Evolutionary conservation across 1,140 invertebrate genomes (phyloP), one percentile per base, ranked within the genome.

Genomic region (Drosophila pruinosa): DNA sequence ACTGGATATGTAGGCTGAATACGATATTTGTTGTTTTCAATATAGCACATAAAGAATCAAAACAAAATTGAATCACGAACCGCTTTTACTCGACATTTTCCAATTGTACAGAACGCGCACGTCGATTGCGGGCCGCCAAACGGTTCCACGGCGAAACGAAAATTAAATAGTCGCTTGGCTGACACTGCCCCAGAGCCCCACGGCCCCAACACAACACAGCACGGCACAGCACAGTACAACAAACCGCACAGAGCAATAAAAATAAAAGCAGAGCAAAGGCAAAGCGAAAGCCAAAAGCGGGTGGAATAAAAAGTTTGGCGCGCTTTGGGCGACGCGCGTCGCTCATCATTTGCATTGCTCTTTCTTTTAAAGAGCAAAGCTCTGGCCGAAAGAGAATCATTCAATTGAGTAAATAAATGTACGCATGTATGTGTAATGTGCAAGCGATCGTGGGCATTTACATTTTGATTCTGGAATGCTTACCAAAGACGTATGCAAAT

Each of bases 191-290:
- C 57, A 67, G 28, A 62, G 58, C 36, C 63, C 57, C 52, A 50
- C 28, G 63, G 22, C 53, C 38, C 54, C 65, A 76, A 63, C 17
- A 52, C 57, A 38, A 62, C 38, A 45, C 22, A 72, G 31, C 73
- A 62, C 34, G 54, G 54, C 52, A 43, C 70, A 74, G 48, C 47
- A 12, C n/a, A n/a, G n/a, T n/a, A 57, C 68, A 43, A 39, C 59
- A 65, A 75, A 78, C 58, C 63, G 53, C 72, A 67, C 76, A 80
- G 59, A 81, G 75, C 50, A 83, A 89, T 78, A 89, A 69, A 86
- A 86, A 89, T 83, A 89, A 86, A 89, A 86, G 85, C 82, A 89
- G 82, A 86, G 82, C 82, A 89, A 52, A 61, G 47, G 58, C 34
- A 59, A 59, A 34, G 43, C 38, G 28, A 19, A 28, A 22, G 38